Percentiles rank a stretch among this genome's conserved stretches.
Conservation (phyloP, 92 coral and sea anemone species). For the Siderastrea radians region DNA sequence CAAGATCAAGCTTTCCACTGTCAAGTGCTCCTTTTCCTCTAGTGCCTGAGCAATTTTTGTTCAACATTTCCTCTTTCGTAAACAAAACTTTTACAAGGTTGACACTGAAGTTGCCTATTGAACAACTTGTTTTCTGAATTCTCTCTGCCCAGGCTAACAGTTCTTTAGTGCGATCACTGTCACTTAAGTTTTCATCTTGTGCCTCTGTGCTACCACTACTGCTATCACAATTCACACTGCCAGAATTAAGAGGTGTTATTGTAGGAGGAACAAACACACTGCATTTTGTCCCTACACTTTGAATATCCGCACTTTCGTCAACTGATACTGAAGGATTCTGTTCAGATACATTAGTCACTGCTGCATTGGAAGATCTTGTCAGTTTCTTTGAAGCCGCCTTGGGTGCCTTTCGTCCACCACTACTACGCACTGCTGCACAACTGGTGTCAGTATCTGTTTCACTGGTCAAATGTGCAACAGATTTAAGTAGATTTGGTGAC, state of each 20-base stretch:
- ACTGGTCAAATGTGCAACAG: constrained; percentile 20
- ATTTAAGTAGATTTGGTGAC: constrained; percentile 30
- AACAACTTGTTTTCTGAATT: constrained; percentile 73
- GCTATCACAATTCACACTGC: constrained; percentile 17
- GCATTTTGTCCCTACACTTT: constrained; percentile 1
- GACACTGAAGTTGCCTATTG: constrained; percentile 78
- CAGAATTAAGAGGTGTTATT: constrained; percentile 21
- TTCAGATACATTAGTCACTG: not conserved
- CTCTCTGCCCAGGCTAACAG: constrained; percentile 73
- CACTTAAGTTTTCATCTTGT: constrained; percentile 15
- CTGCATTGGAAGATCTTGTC: constrained; percentile 9
- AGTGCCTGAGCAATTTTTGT: constrained; percentile 83
- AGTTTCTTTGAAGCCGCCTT: not conserved
- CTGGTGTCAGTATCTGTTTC: not conserved
- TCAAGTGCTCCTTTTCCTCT: constrained; percentile 81
- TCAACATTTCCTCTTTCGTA: constrained; percentile 70
- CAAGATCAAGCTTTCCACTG: constrained; percentile 73
- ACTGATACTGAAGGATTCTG: constrained; percentile 13
- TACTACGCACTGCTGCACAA: not conserved
- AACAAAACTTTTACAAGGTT: constrained; percentile 74
- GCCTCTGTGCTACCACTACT: not conserved
- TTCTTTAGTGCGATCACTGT: constrained; percentile 64
- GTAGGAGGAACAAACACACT: constrained; percentile 17
- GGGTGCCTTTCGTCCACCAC: not conserved
- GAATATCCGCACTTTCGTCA: not conserved